These are phyloP conservation scores for Catostomus latipinnis DNA, from an alignment of 2,797 vertebrate genomes.

Conservation along the genomic window DNA sequence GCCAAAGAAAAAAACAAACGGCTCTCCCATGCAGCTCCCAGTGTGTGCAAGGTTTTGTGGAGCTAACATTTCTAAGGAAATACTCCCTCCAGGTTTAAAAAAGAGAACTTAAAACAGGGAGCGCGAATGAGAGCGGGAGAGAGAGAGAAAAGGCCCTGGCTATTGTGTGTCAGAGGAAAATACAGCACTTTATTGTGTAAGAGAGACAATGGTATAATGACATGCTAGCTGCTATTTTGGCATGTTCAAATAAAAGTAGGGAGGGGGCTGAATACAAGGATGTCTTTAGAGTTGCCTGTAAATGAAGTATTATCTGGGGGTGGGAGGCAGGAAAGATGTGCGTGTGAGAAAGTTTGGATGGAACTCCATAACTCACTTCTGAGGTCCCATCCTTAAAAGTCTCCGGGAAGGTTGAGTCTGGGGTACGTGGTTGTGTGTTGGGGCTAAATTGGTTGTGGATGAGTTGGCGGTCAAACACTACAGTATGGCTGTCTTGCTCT, in stretches of 20 bases:
- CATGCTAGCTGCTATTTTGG: slow-evolving; percentile 82
- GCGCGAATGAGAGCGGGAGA: slow-evolving; percentile 35
- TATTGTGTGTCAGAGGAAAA: slow-evolving; percentile 78
- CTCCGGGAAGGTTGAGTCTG: slow-evolving; percentile 95
- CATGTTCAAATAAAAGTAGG: slow-evolving; percentile 83
- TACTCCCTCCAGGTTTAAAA: slow-evolving; percentile 69
- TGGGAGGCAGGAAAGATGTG: slow-evolving; percentile 50
- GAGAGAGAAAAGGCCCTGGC: slow-evolving; percentile 77
- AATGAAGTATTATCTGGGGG: slow-evolving; percentile 72
- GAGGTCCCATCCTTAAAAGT: slow-evolving; percentile 92
- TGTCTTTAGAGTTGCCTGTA: slow-evolving; percentile 77
- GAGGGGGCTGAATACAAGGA: slow-evolving; percentile 75
- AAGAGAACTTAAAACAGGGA: slow-evolving; percentile 62
- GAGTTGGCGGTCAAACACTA: slow-evolving; percentile 87
- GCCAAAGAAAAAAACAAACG: slow-evolving; percentile 58
- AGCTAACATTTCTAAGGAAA: slow-evolving; percentile 74
- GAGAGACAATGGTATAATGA: slow-evolving; percentile 86
- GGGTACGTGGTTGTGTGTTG: slow-evolving; percentile 87
- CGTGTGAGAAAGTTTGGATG: slow-evolving; percentile 11
- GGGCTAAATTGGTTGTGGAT: slow-evolving; percentile 87
- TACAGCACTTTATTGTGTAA: slow-evolving; percentile 86
- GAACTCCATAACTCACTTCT: slow-evolving; percentile 80
- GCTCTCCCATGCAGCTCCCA: slow-evolving; percentile 46
- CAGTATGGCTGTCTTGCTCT: slow-evolving; percentile 79
- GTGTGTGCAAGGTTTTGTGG: slow-evolving; percentile 70